Conservation (phyloP, 2,113 vertebrate species). For the Psephotus haematonotus region DNA sequence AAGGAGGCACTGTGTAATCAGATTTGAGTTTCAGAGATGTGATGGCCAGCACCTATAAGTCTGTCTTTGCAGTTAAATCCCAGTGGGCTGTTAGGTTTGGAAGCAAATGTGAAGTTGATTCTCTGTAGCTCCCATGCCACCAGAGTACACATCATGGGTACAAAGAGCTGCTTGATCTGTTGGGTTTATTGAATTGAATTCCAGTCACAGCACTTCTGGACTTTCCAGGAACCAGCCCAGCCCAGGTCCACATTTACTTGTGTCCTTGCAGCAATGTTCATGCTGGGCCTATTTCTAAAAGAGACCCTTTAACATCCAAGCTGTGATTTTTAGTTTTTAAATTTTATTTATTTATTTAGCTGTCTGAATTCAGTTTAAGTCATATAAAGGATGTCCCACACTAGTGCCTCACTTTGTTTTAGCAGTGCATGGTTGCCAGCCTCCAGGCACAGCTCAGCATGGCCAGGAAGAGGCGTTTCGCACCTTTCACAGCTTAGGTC, state of each 20-base stretch:
- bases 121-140: not conserved
- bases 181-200: not conserved
- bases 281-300: not conserved
- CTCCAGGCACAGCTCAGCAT: not conserved
- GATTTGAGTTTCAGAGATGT: not conserved
- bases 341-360: not conserved
- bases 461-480: not conserved
- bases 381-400: not conserved
- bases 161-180: not conserved
- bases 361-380: not conserved
- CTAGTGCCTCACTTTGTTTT: not conserved
- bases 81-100: not conserved
- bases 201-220: not conserved
- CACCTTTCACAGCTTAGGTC: not conserved
- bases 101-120: not conserved
- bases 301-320: not conserved
- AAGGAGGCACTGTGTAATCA: not conserved
- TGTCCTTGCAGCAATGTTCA: not conserved
- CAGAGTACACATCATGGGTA: accelerated
- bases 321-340: not conserved
- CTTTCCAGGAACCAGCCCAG: not conserved
- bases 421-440: not conserved
- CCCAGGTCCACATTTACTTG: not conserved
- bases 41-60: not conserved
- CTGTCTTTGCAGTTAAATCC: not conserved